Evolutionary conservation across 2,797 vertebrate genomes (phyloP).

Genomic region (Tokudaia muenninki): DNA sequence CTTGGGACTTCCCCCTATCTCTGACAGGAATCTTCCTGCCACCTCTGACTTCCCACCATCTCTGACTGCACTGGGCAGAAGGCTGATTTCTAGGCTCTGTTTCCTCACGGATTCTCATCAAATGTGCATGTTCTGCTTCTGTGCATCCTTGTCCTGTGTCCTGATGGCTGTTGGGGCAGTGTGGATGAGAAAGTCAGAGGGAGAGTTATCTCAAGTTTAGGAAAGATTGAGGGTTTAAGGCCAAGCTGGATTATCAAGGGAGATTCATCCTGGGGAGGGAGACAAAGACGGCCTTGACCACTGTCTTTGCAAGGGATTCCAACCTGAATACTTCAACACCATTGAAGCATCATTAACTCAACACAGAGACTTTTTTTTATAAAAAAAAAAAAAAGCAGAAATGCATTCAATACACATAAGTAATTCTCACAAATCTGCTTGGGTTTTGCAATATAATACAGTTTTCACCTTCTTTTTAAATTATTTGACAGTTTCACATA

Average conservation of each 20-base stretch:
- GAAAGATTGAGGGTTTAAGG: background rate
- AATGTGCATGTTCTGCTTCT: background rate
- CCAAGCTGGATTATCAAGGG: background rate
- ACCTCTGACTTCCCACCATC: background rate
- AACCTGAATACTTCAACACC: background rate
- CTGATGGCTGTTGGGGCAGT: background rate
- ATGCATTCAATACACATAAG: background rate
- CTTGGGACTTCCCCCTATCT: background rate
- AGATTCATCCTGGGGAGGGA: background rate
- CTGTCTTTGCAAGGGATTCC: background rate
- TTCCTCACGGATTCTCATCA: background rate
- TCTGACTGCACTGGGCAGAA: fast-evolving
- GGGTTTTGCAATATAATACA: fast-evolving
- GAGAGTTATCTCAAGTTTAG: background rate
- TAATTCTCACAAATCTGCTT: background rate
- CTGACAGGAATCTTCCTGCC: background rate
- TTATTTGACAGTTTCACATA: background rate
- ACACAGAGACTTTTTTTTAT: background rate
- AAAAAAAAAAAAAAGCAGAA: background rate
- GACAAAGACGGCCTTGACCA: background rate
- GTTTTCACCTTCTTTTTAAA: background rate
- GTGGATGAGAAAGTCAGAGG: background rate
- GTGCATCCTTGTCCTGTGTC: background rate
- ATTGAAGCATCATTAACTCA: background rate
- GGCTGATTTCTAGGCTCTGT: background rate